phyloP scores from a whole-genome alignment of 2,113 vertebrate species.

The Caracal caracal region DNA sequence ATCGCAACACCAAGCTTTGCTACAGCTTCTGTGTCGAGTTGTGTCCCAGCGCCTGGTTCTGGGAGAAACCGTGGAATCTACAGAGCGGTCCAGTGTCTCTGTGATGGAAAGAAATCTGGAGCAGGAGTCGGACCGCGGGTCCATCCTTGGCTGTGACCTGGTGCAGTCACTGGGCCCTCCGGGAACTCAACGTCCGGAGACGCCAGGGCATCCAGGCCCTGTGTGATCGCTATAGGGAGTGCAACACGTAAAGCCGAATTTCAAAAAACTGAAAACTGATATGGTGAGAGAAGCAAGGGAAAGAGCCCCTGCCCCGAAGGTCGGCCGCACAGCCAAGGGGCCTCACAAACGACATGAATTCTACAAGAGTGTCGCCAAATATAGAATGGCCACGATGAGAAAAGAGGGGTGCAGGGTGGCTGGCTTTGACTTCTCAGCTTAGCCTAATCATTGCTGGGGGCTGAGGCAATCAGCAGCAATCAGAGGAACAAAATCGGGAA shows the following conservation, averaged over 20 bases:
- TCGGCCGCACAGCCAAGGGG: background rate
- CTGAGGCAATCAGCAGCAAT: background rate
- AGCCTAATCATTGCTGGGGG: too few relatives aligned
- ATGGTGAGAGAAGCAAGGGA: background rate
- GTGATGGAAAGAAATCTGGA: background rate
- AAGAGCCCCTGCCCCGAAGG: background rate
- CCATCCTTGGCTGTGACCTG: background rate
- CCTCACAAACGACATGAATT: too few relatives aligned
- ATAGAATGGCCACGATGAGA: background rate
- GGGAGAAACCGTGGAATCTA: fast-evolving
- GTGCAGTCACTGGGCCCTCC: background rate
- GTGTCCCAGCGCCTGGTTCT: fast-evolving
- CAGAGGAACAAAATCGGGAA: background rate
- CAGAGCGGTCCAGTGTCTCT: background rate
- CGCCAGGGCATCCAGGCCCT: background rate
- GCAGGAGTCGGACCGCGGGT: too few relatives aligned
- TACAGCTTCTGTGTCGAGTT: fast-evolving
- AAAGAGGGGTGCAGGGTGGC: background rate
- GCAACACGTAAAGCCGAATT: background rate
- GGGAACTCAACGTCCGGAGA: background rate
- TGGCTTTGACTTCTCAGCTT: background rate
- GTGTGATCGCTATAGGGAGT: background rate
- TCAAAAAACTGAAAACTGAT: background rate
- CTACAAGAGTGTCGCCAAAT: too few relatives aligned
- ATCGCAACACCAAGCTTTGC: background rate